Percentiles rank a stretch among this genome's conserved stretches.
Conservation (phyloP, 1,140 invertebrate species). For the Halictus rubicundus region DNA sequence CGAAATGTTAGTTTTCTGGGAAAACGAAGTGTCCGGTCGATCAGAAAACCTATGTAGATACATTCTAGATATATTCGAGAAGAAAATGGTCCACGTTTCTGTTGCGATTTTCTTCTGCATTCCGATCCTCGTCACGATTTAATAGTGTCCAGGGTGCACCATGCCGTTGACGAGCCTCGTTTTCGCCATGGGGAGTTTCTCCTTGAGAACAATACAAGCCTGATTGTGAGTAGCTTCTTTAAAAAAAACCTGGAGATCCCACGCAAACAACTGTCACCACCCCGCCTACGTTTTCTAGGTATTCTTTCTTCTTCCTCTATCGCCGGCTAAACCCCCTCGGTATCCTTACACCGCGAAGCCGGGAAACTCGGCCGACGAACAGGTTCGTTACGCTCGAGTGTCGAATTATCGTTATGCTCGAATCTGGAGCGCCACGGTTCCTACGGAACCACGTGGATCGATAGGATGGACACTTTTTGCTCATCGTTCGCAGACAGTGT, state of each 20-base stretch:
- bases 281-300: neutral
- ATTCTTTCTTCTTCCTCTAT: neutral
- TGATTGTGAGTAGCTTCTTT: constrained; percentile 71
- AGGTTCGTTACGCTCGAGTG: constrained; percentile 55
- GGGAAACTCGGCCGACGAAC: constrained; percentile 25
- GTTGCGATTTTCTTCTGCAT: neutral
- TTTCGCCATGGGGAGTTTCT: constrained; percentile 72
- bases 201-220: constrained; percentile 70
- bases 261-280: constrained; percentile 40
- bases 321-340: neutral
- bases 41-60: no score
- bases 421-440: constrained; percentile 54
- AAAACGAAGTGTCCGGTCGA: no score
- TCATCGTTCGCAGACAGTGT: neutral
- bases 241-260: constrained; percentile 60
- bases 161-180: constrained; percentile 65
- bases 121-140: constrained; percentile 61
- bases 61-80: no score
- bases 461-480: constrained; percentile 20
- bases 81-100: neutral
- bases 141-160: constrained; percentile 41
- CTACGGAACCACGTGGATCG: constrained; percentile 33
- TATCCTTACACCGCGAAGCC: constrained; percentile 9
- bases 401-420: constrained; percentile 64
- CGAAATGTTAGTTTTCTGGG: no score